Evolutionary conservation across 2,797 vertebrate species (phyloP).

Genomic region (Myioborus melanocephalus): DNA sequence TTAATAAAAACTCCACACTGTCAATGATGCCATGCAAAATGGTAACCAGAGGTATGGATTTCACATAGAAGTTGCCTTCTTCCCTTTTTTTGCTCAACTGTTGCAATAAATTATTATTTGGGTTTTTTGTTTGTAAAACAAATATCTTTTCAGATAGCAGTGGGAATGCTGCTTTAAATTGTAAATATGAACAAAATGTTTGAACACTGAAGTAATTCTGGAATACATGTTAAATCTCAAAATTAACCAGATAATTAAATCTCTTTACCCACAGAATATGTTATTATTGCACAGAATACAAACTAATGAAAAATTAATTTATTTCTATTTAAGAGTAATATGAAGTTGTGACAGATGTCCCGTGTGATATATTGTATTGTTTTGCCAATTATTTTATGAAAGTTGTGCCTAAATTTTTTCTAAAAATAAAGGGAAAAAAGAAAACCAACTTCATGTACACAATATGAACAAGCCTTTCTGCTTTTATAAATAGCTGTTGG

Average conservation of each 20-base stretch:
- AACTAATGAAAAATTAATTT: not conserved
- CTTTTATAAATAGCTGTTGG: not conserved
- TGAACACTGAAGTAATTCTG: not conserved
- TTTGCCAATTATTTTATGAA: not conserved
- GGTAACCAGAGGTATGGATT: not conserved
- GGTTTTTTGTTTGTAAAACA: not conserved
- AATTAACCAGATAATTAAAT: not conserved
- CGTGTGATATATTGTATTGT: not conserved
- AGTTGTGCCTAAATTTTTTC: not conserved
- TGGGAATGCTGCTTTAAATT: not conserved
- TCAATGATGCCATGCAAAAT: not conserved
- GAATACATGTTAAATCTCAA: not conserved
- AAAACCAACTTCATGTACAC: not conserved
- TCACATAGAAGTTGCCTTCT: not conserved
- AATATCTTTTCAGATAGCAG: not conserved
- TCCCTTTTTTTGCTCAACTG: not conserved
- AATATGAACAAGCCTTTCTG: not conserved
- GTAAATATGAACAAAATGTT: not conserved
- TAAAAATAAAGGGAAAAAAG: not conserved
- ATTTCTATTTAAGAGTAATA: not conserved
- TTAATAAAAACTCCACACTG: not conserved
- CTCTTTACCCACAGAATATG: not conserved
- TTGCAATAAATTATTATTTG: not conserved
- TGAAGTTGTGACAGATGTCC: not conserved
- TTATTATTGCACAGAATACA: not conserved